phyloP scores from a whole-genome alignment of 2,888 invertebrate species.

The Lasioglossum malachurum region DNA sequence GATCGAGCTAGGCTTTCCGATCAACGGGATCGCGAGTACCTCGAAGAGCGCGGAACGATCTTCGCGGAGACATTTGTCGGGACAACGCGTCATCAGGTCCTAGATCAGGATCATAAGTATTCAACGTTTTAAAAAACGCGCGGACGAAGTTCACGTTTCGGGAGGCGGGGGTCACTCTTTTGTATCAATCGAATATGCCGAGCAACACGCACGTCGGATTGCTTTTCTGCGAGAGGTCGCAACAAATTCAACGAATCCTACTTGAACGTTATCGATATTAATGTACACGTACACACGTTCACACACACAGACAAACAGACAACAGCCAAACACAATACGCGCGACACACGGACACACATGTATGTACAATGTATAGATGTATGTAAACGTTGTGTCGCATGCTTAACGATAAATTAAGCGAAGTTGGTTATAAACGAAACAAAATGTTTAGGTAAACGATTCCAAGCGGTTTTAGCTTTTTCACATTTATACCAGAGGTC shows the following conservation, averaged over 20 bases:
- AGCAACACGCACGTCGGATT: constrained; percentile 19
- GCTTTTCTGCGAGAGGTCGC: constrained; percentile 28
- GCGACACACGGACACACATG: not conserved
- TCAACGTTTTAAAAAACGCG: constrained; percentile 6
- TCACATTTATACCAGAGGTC: constrained; percentile 61
- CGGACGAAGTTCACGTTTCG: constrained; percentile 8
- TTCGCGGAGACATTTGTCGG: not conserved
- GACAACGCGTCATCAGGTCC: constrained; percentile 33
- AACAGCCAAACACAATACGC: not conserved
- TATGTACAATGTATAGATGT: constrained; percentile 13
- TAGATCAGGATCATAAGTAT: constrained; percentile 21
- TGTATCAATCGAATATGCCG: constrained; percentile 26
- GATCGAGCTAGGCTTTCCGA: not conserved
- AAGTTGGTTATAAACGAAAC: constrained; percentile 19
- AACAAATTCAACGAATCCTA: constrained; percentile 57
- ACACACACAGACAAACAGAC: not conserved
- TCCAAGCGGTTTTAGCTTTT: constrained; percentile 61
- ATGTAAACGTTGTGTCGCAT: constrained; percentile 19
- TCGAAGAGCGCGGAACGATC: not conserved
- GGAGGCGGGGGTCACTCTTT: constrained; percentile 1
- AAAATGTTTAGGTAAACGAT: constrained; percentile 25
- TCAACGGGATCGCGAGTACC: not conserved
- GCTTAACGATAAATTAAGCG: constrained; percentile 38
- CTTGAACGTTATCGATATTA: constrained; percentile 37
- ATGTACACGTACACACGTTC: constrained; percentile 7